Percentiles rank a stretch among this genome's conserved stretches.
These are phyloP conservation scores for Oreochromis aureus DNA, from an alignment of 2,113 vertebrate species.

Conservation along the genomic window DNA sequence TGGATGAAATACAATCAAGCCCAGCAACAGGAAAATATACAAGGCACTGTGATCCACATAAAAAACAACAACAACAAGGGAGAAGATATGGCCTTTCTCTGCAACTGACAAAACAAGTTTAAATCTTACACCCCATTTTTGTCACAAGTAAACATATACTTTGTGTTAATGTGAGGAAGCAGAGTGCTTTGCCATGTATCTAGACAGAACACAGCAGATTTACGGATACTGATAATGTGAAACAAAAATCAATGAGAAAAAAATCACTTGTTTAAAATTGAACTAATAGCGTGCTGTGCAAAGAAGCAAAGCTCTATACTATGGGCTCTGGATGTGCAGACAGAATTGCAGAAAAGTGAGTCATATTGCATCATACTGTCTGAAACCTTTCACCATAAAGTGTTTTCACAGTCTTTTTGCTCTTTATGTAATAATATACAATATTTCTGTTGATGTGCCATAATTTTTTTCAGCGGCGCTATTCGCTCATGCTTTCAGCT, in stretches of 20 bases:
- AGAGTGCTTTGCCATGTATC: neutral
- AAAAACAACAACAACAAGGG: slow-evolving; percentile 23
- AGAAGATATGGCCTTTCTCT: slow-evolving; percentile 5
- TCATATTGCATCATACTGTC: slow-evolving; percentile 20
- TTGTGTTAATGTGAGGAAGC: neutral
- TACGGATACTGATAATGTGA: neutral
- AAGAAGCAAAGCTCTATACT: neutral
- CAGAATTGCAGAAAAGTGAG: neutral
- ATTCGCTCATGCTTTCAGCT: slow-evolving; percentile 13
- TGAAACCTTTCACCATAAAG: neutral
- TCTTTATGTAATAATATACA: slow-evolving; percentile 2
- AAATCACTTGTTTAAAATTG: neutral
- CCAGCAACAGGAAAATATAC: slow-evolving; percentile 18
- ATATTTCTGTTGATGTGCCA: neutral
- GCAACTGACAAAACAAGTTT: slow-evolving; percentile 22
- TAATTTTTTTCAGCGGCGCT: neutral
- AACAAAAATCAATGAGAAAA: neutral
- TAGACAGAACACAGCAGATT: neutral
- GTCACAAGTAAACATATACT: neutral
- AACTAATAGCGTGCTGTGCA: neutral
- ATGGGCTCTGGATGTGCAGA: neutral
- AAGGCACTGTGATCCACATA: slow-evolving; percentile 16
- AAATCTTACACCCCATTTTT: slow-evolving; percentile 32
- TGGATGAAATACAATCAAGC: slow-evolving; percentile 46
- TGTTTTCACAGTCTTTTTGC: neutral